Percentiles rank a stretch among this genome's conserved stretches.
Conservation (phyloP, 2,113 vertebrate genomes). For the Pteronura brasiliensis region DNA sequence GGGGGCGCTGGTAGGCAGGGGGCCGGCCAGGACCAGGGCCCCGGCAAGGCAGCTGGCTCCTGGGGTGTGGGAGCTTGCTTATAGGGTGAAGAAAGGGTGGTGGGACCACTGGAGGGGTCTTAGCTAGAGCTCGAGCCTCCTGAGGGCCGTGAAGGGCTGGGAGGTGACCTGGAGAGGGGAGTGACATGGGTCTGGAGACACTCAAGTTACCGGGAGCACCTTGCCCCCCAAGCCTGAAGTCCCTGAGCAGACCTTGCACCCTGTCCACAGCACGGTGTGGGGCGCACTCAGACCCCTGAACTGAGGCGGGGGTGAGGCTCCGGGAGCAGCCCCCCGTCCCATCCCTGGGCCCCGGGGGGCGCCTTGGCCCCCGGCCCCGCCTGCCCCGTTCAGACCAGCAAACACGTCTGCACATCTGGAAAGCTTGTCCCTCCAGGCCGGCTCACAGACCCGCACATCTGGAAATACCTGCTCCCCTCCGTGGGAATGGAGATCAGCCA, state of each 20-base stretch:
- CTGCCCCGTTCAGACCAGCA: not conserved
- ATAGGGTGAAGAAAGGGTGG: not conserved
- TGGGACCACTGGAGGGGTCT: not conserved
- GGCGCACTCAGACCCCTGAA: not conserved
- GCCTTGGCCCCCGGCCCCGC: not conserved
- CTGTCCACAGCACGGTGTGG: not conserved
- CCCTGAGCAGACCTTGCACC: not conserved
- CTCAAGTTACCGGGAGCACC: not conserved
- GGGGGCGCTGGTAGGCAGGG: fast-evolving
- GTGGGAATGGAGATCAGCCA: constrained; percentile 65
- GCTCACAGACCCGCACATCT: constrained; percentile 51
- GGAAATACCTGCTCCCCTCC: constrained; percentile 71
- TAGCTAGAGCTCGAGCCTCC: not conserved
- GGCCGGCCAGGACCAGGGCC: not conserved
- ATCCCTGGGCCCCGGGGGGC: not conserved
- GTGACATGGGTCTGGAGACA: fast-evolving
- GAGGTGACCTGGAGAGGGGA: not conserved
- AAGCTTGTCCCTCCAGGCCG: constrained; percentile 27
- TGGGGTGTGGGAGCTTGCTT: not conserved
- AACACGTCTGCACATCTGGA: constrained; percentile 65
- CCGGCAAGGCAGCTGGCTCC: too few species aligned
- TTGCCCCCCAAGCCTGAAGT: not conserved
- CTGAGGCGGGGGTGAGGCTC: not conserved
- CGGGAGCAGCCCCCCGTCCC: not conserved
- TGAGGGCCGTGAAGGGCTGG: fast-evolving